Conservation (phyloP, 2,113 vertebrate genomes). For the Acanthisitta chloris region DNA sequence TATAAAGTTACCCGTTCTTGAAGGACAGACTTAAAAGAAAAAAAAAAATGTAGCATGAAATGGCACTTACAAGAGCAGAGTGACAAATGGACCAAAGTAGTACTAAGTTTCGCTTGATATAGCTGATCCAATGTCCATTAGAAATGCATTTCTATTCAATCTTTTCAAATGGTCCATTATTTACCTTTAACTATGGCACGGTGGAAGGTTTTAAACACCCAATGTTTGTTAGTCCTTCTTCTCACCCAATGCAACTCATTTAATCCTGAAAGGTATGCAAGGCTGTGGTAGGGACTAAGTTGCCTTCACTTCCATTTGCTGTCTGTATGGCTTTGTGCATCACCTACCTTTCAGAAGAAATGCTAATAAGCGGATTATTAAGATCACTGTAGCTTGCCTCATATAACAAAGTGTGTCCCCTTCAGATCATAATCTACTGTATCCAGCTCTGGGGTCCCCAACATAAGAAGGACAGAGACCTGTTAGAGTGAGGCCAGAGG, state of each 20-base stretch:
- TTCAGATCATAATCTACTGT: background rate
- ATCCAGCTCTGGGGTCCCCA: background rate
- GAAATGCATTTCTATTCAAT: background rate
- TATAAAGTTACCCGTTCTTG: background rate
- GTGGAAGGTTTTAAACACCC: background rate
- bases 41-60: background rate
- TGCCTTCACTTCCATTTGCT: background rate
- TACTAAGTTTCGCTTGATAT: background rate
- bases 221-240: background rate
- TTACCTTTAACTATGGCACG: background rate
- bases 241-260: background rate
- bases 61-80: background rate
- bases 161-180: background rate
- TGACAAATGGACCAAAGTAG: background rate
- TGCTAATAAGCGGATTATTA: background rate
- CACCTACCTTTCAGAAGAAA: background rate
- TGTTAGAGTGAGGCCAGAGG: background rate
- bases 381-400: background rate
- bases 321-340: background rate
- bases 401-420: background rate
- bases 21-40: background rate
- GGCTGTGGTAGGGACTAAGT: background rate
- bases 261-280: background rate
- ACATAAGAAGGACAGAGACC: background rate
- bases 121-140: background rate